Percentiles rank a stretch among this genome's conserved stretches.
Conservation (phyloP, 2,888 invertebrate genomes). For the Leptinotarsa haldemani region DNA sequence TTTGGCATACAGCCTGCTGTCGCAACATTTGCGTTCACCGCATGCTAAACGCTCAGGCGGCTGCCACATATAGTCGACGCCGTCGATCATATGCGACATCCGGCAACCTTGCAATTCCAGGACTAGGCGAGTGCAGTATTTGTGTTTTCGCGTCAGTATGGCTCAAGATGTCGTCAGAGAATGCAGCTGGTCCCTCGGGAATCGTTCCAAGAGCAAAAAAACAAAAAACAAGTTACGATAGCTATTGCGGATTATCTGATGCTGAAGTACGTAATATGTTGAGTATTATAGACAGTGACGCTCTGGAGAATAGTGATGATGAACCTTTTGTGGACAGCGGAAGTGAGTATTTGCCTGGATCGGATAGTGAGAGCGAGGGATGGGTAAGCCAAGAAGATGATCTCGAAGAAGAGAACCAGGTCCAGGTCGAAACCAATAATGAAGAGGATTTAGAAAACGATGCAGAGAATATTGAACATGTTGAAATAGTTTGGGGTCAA, state of each 20-base stretch:
- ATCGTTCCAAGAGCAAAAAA: slow-evolving; percentile 24
- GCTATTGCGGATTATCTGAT: neutral
- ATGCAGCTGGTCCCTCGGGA: slow-evolving; percentile 21
- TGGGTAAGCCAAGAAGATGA: slow-evolving; percentile 28
- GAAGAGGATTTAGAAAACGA: slow-evolving; percentile 23
- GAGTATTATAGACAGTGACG: slow-evolving; percentile 23
- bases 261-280: slow-evolving; percentile 32
- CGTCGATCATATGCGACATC: slow-evolving; percentile 35
- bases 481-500: slow-evolving; percentile 26
- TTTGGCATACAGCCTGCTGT: slow-evolving; percentile 33
- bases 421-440: slow-evolving; percentile 24
- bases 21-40: slow-evolving; percentile 37
- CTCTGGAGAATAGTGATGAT: slow-evolving; percentile 25
- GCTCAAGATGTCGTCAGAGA: slow-evolving; percentile 23
- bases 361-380: slow-evolving; percentile 29
- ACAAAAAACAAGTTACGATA: slow-evolving; percentile 19
- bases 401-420: slow-evolving; percentile 24
- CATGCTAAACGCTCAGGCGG: slow-evolving; percentile 33
- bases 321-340: slow-evolving; percentile 30
- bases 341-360: slow-evolving; percentile 29
- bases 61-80: slow-evolving; percentile 31
- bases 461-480: slow-evolving; percentile 29
- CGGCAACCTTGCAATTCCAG: slow-evolving; percentile 33
- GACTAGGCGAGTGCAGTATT: slow-evolving; percentile 3
- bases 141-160: slow-evolving; percentile 27